Evolutionary conservation across 2,797 vertebrate genomes (phyloP).

Genomic region (Amblyopsis hoosieri): DNA sequence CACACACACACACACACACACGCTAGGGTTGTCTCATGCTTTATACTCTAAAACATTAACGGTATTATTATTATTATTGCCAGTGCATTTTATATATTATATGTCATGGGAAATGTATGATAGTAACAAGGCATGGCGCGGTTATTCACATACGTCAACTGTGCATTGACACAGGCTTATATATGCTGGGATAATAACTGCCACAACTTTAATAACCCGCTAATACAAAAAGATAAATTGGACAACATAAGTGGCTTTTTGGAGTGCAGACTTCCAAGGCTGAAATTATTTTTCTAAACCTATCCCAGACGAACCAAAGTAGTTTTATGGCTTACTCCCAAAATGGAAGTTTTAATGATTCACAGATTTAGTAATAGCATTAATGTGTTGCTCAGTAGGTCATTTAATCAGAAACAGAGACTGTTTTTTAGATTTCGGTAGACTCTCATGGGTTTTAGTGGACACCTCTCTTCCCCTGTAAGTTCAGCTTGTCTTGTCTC

Average conservation of each 20-base stretch:
- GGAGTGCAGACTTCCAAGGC: not conserved
- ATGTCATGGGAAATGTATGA: no score
- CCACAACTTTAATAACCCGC: not conserved
- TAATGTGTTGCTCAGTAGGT: slow-evolving; percentile 8
- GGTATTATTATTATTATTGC: no score
- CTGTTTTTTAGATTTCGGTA: slow-evolving; percentile 7
- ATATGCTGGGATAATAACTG: no score
- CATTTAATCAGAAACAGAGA: not conserved
- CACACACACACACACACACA: no score
- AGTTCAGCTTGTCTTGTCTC: slow-evolving; percentile 16
- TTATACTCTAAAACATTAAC: no score
- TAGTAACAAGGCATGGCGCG: no score
- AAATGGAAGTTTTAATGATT: not conserved
- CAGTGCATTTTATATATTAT: no score
- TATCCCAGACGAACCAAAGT: not conserved
- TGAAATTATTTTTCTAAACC: not conserved
- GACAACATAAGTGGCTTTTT: no score
- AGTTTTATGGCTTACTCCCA: not conserved
- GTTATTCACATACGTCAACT: no score
- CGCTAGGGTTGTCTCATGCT: no score
- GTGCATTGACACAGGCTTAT: no score
- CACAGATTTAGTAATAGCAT: not conserved
- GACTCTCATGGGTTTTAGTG: slow-evolving; percentile 1
- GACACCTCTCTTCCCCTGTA: slow-evolving; percentile 11
- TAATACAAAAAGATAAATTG: not conserved